phyloP scores from a whole-genome alignment of 2,888 invertebrate genomes.

The Prosopocoilus inquinatus region DNA sequence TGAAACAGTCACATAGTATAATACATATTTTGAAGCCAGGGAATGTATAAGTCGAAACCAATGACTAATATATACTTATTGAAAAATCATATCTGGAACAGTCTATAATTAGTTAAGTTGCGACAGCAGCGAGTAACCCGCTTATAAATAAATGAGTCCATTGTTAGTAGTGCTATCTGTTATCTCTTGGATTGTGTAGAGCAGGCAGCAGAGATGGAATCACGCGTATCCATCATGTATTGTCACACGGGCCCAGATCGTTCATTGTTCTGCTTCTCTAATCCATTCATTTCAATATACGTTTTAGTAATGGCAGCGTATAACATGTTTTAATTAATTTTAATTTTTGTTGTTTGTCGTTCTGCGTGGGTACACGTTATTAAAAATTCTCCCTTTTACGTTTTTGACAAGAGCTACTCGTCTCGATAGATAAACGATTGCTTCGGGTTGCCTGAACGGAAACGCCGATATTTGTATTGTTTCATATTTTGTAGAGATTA shows the following conservation, averaged over 20 bases:
- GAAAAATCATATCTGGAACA: conserved; percentile 37
- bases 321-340: conserved; percentile 46
- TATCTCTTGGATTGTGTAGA: conserved; percentile 31
- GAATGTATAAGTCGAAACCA: conserved; percentile 11
- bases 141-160: conserved; percentile 51
- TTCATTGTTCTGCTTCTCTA: conserved; percentile 48
- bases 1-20: too few relatives aligned
- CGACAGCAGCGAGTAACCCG: conserved; percentile 46
- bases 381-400: conserved; percentile 40
- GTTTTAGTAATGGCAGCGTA: conserved; percentile 42
- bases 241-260: conserved; percentile 49
- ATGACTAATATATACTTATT: conserved; percentile 31
- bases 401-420: neutral
- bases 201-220: conserved; percentile 45
- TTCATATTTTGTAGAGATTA: conserved; percentile 2
- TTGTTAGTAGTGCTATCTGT: conserved; percentile 37
- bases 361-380: conserved; percentile 35
- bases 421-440: neutral
- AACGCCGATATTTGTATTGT: conserved; percentile 3
- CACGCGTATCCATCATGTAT: conserved; percentile 52
- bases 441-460: neutral
- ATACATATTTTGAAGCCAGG: too few relatives aligned
- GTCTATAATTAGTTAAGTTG: conserved; percentile 46
- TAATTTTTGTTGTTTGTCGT: conserved; percentile 38
- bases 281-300: conserved; percentile 45